Evolutionary conservation across 2,113 vertebrate species (phyloP).

Genomic region (Lipotes vexillifer): DNA sequence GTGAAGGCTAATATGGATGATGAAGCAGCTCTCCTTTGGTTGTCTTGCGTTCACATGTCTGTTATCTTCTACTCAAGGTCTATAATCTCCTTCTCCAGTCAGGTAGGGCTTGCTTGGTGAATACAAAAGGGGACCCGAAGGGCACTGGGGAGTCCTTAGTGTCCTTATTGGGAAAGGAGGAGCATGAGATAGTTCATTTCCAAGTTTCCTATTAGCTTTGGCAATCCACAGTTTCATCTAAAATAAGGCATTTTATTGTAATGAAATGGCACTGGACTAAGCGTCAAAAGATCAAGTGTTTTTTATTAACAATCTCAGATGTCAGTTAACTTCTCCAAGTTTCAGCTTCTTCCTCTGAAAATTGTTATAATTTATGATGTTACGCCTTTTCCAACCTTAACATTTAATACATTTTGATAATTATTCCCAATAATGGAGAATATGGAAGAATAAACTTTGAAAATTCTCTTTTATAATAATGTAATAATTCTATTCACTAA

Average conservation of each 20-base stretch:
- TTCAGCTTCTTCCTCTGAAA: neutral
- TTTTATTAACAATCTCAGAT: neutral
- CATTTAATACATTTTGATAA: neutral
- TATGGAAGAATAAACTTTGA: neutral
- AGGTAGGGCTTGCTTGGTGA: neutral
- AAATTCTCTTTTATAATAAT: neutral
- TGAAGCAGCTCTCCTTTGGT: neutral
- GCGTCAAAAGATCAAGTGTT: neutral
- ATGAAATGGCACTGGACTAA: neutral
- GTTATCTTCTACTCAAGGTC: neutral
- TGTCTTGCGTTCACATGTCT: neutral
- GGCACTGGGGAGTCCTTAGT: neutral
- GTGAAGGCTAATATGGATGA: neutral
- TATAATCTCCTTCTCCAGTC: neutral
- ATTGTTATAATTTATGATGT: slow-evolving; percentile 7
- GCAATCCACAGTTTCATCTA: neutral
- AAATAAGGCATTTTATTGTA: neutral
- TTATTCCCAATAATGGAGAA: neutral
- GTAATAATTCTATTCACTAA: neutral
- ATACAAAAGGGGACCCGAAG: neutral
- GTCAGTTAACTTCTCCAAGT: neutral
- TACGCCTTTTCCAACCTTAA: neutral
- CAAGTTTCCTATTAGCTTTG: neutral
- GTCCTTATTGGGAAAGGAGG: neutral
- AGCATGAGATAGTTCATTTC: neutral